phyloP scores from a whole-genome alignment of 2,797 vertebrate genomes.

The Acestrorhynchus altus region DNA sequence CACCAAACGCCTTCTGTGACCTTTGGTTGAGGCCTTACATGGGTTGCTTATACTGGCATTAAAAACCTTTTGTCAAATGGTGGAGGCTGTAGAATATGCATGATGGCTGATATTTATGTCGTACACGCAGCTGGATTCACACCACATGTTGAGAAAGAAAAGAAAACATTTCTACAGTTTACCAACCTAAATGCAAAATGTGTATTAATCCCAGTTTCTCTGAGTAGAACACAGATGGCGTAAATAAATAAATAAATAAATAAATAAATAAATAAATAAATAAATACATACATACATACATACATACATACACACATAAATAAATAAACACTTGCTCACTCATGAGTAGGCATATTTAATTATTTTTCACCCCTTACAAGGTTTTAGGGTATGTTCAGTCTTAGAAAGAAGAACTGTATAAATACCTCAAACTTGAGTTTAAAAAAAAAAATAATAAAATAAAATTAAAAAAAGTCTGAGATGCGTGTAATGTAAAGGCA shows the following conservation, averaged over 20 bases:
- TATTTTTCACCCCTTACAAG: too few relatives aligned
- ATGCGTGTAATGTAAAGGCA: too few relatives aligned
- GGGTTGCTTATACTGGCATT: constrained; percentile 3
- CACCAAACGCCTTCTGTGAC: constrained; percentile 29
- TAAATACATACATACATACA: too few relatives aligned
- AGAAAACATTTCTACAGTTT: background rate
- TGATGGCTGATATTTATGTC: constrained; percentile 34
- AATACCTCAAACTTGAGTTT: too few relatives aligned
- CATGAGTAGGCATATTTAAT: too few relatives aligned
- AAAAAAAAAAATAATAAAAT: too few relatives aligned
- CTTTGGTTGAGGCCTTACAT: constrained; percentile 9
- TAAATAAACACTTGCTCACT: too few relatives aligned
- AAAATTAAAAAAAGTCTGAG: too few relatives aligned
- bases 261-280: background rate
- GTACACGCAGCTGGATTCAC: constrained; percentile 41
- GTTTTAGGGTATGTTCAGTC: too few relatives aligned
- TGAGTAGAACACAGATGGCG: background rate
- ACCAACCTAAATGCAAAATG: background rate
- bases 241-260: too few relatives aligned
- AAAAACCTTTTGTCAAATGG: constrained; percentile 53
- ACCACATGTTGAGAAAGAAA: constrained; percentile 49
- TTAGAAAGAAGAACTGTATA: too few relatives aligned
- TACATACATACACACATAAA: too few relatives aligned
- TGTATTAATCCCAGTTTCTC: background rate
- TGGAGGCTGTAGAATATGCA: constrained; percentile 58